phyloP scores from a whole-genome alignment of 2,888 invertebrate species.

The Scaptomyza parva region DNA sequence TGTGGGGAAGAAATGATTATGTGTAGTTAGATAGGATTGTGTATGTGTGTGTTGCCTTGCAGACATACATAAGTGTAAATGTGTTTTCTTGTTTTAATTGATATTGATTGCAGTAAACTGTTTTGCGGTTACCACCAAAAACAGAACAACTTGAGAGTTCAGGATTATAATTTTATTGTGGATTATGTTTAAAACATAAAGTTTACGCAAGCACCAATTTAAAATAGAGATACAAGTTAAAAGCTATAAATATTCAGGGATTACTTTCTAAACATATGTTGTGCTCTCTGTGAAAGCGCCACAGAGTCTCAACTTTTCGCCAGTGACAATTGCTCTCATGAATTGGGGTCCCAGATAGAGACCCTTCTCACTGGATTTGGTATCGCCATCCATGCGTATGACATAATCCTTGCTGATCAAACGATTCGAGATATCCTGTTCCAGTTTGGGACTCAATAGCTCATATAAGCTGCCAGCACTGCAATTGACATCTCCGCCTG shows the following conservation, averaged over 20 bases:
- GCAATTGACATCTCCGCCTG: conserved; percentile 28
- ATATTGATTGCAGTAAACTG: conserved; percentile 31
- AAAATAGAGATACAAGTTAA: conserved; percentile 3
- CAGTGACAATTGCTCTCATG: conserved; percentile 88
- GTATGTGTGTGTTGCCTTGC: neutral
- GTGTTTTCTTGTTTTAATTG: conserved; percentile 38
- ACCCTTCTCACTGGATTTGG: conserved; percentile 52
- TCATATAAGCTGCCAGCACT: conserved; percentile 42
- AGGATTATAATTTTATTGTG: conserved; percentile 22
- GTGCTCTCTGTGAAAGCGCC: conserved; percentile 93
- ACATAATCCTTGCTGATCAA: conserved; percentile 85
- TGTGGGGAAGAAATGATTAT: conserved; percentile 42
- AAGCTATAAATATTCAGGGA: neutral
- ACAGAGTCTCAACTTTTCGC: conserved; percentile 88
- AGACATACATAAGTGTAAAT: conserved; percentile 29
- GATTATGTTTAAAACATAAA: conserved; percentile 31
- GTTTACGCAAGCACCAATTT: conserved; percentile 41
- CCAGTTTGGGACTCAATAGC: conserved; percentile 62
- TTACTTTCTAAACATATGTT: conserved; percentile 85
- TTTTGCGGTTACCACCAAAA: conserved; percentile 16
- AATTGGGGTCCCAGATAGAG: conserved; percentile 83
- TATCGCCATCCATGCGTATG: conserved; percentile 84
- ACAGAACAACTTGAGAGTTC: neutral
- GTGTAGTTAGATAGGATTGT: conserved; percentile 44
- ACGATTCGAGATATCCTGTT: conserved; percentile 60